Conservation (phyloP, 2,113 vertebrate genomes). For the Seriola dumerili region DNA sequence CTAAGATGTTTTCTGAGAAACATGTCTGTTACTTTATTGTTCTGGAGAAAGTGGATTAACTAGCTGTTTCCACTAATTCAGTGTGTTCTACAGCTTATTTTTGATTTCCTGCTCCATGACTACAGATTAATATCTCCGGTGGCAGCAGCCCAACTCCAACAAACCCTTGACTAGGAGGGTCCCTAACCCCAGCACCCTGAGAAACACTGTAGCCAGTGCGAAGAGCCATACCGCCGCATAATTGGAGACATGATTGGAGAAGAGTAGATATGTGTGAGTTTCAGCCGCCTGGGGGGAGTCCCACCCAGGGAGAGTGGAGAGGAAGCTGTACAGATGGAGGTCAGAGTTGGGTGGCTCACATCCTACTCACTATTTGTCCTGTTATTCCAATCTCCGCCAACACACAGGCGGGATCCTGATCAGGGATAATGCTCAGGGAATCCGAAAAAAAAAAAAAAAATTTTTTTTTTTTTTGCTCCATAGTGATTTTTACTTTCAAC, state of each 20-base stretch:
- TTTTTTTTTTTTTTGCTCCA: background rate
- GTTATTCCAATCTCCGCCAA: conserved; percentile 64
- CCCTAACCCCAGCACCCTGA: conserved; percentile 65
- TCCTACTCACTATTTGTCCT: conserved; percentile 68
- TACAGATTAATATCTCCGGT: conserved; percentile 76
- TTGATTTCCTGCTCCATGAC: conserved; percentile 80
- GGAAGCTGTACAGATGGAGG: conserved; percentile 78
- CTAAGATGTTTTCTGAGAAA: conserved; percentile 68
- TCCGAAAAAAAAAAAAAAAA: background rate
- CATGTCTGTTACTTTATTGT: conserved; percentile 52
- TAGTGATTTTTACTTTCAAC: conserved; percentile 7
- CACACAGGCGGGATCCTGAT: conserved; percentile 40
- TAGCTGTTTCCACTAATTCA: conserved; percentile 77
- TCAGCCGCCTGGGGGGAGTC: conserved; percentile 59
- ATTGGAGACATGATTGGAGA: conserved; percentile 59
- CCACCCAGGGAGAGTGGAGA: conserved; percentile 78
- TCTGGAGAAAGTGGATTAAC: conserved; percentile 60
- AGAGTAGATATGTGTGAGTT: conserved; percentile 71
- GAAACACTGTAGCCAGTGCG: conserved; percentile 55
- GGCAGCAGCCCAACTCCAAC: conserved; percentile 80
- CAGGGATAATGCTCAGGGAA: conserved; percentile 35
- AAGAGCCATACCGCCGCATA: conserved; percentile 44
- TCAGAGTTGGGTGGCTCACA: conserved; percentile 64
- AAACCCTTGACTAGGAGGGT: conserved; percentile 69
- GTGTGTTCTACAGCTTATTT: conserved; percentile 72